Base-by-base conservation (phyloP, 1,140 invertebrate species). In the Himalopsyche phryganea region DNA sequence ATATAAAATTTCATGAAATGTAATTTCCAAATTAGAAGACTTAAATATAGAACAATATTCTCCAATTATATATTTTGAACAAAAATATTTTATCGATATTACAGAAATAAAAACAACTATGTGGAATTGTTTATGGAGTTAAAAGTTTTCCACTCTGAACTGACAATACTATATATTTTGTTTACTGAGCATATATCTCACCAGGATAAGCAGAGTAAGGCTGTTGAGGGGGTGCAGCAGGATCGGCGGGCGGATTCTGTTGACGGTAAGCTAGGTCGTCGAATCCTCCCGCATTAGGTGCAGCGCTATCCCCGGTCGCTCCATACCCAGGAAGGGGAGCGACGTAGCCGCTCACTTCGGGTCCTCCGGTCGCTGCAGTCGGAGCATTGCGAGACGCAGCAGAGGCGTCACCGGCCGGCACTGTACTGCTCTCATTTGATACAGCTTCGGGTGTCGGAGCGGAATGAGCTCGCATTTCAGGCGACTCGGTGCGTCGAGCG, bases 161-260 rank as follows among this genome's bases (percentile, higher is more conserved):
- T n/a, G n/a, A n/a, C n/a, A n/a, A n/a, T n/a, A n/a, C n/a, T n/a
- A n/a, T n/a, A n/a, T n/a, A n/a, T n/a, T n/a, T n/a, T n/a, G n/a
- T n/a, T n/a, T 28, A 9, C 23, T 28, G 23, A 28, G 23, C 7
- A 41, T 40, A 28, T 14, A n/a, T 51, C 50, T 52, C 44, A 65
- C 63, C 63, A 13, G 63, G 59, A 49, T 65, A 65, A 32, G 63
- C 38, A 41, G 54, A 51, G 44, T 61, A 65, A 9, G 58, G 62
- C 41, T 63, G 61, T 45, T 57, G 57, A n/a, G 50, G 57, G 5
- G 53, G 52, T 48, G 49, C 15, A 18, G 19, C 18, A 48, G 50
- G 38, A 42, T 63, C 55, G 42, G 9, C 33, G 4, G 51, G 5
- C 5, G 46, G 6, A 4, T 19, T 2, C 7, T 50, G 55, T n/a